Evolutionary conservation across 2,888 invertebrate genomes (phyloP).

Genomic region (Epistrophe eligans): DNA sequence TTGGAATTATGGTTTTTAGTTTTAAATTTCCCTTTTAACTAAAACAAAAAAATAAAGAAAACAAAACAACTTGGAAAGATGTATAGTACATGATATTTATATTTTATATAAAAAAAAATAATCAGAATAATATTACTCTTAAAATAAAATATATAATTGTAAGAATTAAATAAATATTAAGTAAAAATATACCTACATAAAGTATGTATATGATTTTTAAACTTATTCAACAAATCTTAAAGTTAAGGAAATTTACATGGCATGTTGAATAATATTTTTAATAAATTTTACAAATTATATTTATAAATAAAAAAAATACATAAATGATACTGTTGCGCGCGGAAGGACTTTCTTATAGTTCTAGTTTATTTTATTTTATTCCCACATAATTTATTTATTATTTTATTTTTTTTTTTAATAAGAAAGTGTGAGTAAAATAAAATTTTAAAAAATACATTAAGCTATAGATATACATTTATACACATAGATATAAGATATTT

Average conservation of each 20-base stretch:
- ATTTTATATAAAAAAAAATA: slow-evolving; percentile 29
- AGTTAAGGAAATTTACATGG: slow-evolving; percentile 52
- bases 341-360: slow-evolving; percentile 51
- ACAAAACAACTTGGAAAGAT: slow-evolving; percentile 31
- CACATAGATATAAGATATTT: slow-evolving; percentile 27
- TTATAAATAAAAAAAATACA: slow-evolving; percentile 5
- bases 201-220: slow-evolving; percentile 3
- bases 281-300: slow-evolving; percentile 10
- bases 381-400: slow-evolving; percentile 25
- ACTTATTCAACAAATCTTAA: slow-evolving; percentile 59
- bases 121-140: slow-evolving; percentile 20
- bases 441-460: slow-evolving; percentile 15
- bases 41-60: slow-evolving; percentile 1
- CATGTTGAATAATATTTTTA: slow-evolving; percentile 15
- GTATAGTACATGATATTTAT: slow-evolving; percentile 3
- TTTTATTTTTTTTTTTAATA: not conserved
- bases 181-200: slow-evolving; percentile 9
- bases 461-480: slow-evolving; percentile 33
- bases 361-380: not conserved
- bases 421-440: slow-evolving; percentile 20
- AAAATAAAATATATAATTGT: slow-evolving; percentile 39
- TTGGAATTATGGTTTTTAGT: not conserved
- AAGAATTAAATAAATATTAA: slow-evolving; percentile 39
- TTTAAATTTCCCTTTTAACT: too few species aligned
- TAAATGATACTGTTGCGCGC: slow-evolving; percentile 56